A percentile compares a stretch with the other conserved stretches of the same genome.
These are phyloP conservation scores for Drosophila nr. perissopoda DNA, from an alignment of 2,888 invertebrate genomes.

Conservation along the genomic window DNA sequence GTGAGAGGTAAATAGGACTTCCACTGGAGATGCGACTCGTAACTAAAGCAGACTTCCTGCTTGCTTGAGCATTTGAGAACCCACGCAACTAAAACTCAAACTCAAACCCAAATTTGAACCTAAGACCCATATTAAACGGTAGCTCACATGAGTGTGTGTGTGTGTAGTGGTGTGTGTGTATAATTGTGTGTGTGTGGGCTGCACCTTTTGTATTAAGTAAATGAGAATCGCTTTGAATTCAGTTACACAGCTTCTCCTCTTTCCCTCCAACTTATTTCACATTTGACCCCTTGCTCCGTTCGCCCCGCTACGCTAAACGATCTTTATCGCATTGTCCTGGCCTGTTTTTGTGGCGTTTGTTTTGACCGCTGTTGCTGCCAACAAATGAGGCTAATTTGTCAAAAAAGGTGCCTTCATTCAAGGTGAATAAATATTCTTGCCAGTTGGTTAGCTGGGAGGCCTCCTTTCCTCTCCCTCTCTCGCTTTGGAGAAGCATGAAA, in stretches of 20 bases:
- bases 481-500: slow-evolving; percentile 61
- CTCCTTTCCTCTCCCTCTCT: background rate
- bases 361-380: slow-evolving; percentile 76
- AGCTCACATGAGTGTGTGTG: slow-evolving; percentile 33
- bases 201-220: slow-evolving; percentile 55
- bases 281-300: slow-evolving; percentile 7
- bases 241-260: slow-evolving; percentile 35
- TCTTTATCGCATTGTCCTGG: slow-evolving; percentile 76
- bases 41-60: slow-evolving; percentile 29
- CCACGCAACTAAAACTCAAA: slow-evolving; percentile 21
- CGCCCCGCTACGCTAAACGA: slow-evolving; percentile 42
- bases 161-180: background rate
- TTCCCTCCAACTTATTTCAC: slow-evolving; percentile 2
- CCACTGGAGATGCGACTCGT: slow-evolving; percentile 6
- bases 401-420: slow-evolving; percentile 58
- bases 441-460: slow-evolving; percentile 23
- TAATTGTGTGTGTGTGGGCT: slow-evolving; percentile 25
- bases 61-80: slow-evolving; percentile 3
- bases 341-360: slow-evolving; percentile 64
- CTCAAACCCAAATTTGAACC: slow-evolving; percentile 14
- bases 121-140: slow-evolving; percentile 51
- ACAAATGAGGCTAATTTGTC: slow-evolving; percentile 85
- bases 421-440: slow-evolving; percentile 22
- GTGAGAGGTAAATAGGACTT: too few relatives aligned
- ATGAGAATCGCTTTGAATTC: slow-evolving; percentile 58